phyloP scores from a whole-genome alignment of 2,113 vertebrate genomes.

The Gadus macrocephalus region DNA sequence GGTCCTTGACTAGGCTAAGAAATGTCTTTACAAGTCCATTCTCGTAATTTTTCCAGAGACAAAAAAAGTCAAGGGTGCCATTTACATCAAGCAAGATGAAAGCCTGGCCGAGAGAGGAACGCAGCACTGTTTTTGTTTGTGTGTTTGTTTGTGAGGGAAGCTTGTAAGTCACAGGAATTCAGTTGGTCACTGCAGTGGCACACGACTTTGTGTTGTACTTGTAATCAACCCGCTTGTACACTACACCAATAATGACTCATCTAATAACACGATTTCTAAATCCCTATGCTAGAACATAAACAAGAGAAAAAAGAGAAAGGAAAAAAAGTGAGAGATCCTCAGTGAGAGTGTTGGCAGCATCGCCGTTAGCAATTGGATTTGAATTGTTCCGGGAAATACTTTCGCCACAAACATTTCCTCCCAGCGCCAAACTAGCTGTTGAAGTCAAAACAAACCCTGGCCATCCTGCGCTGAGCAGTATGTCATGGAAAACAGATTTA shows the following conservation, averaged over 20 bases:
- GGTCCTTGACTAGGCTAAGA: slow-evolving; percentile 54
- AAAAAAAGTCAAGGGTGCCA: slow-evolving; percentile 31
- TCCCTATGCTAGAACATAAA: too few relatives aligned
- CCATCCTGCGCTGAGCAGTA: slow-evolving; percentile 31
- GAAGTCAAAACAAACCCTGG: slow-evolving; percentile 41
- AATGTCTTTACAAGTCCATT: slow-evolving; percentile 61
- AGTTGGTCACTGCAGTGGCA: too few relatives aligned
- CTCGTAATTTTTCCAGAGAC: slow-evolving; percentile 58
- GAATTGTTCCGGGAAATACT: too few relatives aligned
- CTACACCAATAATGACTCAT: too few relatives aligned
- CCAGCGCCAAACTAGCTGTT: slow-evolving; percentile 1
- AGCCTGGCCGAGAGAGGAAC: background rate
- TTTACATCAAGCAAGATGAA: slow-evolving; percentile 40
- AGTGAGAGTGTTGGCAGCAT: too few relatives aligned
- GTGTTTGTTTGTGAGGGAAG: background rate
- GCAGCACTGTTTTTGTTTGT: slow-evolving; percentile 6
- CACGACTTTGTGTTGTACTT: too few relatives aligned
- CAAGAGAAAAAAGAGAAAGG: too few relatives aligned
- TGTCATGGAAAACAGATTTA: slow-evolving; percentile 63
- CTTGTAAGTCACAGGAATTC: too few relatives aligned
- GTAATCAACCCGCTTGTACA: too few relatives aligned
- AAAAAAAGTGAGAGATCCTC: too few relatives aligned
- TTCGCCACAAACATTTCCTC: background rate
- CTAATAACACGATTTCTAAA: too few relatives aligned
- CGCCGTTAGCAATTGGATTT: too few relatives aligned